These are phyloP conservation scores for Mayetiola destructor DNA, from an alignment of 2,888 invertebrate genomes.

Conservation along the genomic window DNA sequence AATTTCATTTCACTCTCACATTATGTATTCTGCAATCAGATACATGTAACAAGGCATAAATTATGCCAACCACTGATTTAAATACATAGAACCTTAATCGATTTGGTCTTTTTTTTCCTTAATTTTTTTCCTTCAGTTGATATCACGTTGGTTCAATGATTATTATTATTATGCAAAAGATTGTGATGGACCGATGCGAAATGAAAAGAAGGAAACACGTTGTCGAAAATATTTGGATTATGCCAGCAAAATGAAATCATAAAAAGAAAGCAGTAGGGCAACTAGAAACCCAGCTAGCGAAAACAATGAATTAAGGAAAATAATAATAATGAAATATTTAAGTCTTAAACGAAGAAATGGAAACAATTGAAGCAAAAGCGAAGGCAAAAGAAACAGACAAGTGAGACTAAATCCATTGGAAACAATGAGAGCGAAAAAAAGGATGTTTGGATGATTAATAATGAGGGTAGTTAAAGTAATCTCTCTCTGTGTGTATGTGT, in stretches of 20 bases:
- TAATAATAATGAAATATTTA: not conserved
- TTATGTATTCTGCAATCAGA: not conserved
- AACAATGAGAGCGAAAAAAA: not conserved
- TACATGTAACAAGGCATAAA: not conserved
- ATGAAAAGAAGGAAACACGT: no score
- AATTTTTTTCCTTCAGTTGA: no score
- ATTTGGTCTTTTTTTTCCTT: not conserved
- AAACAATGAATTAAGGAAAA: not conserved
- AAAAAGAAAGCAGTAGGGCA: no score
- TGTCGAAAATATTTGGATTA: no score
- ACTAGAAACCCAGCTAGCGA: not conserved
- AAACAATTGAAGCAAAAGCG: not conserved
- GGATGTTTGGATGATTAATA: slow-evolving; percentile 12
- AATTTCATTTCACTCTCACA: slow-evolving; percentile 8
- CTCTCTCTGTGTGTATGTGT: no score
- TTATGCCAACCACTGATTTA: no score
- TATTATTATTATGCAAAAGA: no score
- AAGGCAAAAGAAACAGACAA: not conserved
- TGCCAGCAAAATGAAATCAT: no score
- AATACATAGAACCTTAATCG: slow-evolving; percentile 9
- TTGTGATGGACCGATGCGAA: no score
- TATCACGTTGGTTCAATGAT: no score
- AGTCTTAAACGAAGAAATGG: not conserved
- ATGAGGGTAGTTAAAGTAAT: slow-evolving; percentile 12
- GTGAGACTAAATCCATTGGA: no score